Percentiles rank a stretch among this genome's conserved stretches.
These are phyloP conservation scores for Ctena decussata DNA, from an alignment of 2,888 invertebrate genomes.

Conservation along the genomic window DNA sequence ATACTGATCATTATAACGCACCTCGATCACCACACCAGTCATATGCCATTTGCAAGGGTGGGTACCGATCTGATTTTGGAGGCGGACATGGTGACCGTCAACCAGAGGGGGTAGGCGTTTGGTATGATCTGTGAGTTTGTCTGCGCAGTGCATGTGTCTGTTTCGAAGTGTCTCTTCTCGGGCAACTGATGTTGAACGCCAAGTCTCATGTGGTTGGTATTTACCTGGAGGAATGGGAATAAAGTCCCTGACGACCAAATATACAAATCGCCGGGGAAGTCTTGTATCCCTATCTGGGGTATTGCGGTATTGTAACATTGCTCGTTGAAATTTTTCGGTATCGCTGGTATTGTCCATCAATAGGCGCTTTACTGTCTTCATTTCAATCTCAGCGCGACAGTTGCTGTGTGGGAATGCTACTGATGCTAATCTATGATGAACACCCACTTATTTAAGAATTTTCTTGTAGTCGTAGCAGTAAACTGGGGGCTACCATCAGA, in stretches of 20 bases:
- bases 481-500: conserved; percentile 72
- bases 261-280: conserved; percentile 69
- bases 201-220: conserved; percentile 63
- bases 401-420: conserved; percentile 74
- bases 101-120: conserved; percentile 43
- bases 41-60: conserved; percentile 72
- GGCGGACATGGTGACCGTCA: conserved; percentile 59
- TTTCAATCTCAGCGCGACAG: conserved; percentile 71
- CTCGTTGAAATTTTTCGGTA: conserved; percentile 66
- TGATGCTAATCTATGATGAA: conserved; percentile 71
- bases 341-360: conserved; percentile 69
- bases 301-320: conserved; percentile 68
- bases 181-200: conserved; percentile 55
- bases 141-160: conserved; percentile 12
- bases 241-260: conserved; percentile 64
- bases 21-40: conserved; percentile 22
- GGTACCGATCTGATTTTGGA: conserved; percentile 68
- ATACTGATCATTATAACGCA: background rate
- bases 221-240: conserved; percentile 62
- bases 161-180: conserved; percentile 66
- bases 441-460: conserved; percentile 69
- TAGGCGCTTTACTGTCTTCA: conserved; percentile 74
- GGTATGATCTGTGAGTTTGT: conserved; percentile 50
- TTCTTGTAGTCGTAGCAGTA: conserved; percentile 53
- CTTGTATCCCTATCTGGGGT: conserved; percentile 66